These are phyloP conservation scores for Fragum whitleyi DNA, from an alignment of 2,888 invertebrate species.

Conservation along the genomic window DNA sequence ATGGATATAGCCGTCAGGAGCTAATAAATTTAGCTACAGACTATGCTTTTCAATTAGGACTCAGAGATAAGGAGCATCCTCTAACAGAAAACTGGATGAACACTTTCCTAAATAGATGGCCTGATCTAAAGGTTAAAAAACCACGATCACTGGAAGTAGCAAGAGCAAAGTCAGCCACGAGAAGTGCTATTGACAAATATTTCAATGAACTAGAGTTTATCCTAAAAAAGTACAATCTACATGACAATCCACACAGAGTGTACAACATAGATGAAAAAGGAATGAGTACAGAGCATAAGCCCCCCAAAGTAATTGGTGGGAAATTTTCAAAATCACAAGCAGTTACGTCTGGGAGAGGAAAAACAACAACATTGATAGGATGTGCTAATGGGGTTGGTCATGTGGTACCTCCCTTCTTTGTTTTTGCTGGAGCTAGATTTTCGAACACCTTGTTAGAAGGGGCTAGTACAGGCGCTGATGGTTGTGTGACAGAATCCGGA, in stretches of 20 bases:
- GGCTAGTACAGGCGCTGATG: constrained; percentile 34
- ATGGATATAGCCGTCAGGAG: constrained; percentile 30
- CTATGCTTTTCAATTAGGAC: constrained; percentile 9
- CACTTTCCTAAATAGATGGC: neutral
- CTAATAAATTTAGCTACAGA: constrained; percentile 26
- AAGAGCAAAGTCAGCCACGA: constrained; percentile 38
- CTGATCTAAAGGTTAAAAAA: constrained; percentile 3
- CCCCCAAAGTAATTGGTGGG: constrained; percentile 36
- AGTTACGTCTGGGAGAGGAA: constrained; percentile 37
- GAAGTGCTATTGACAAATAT: constrained; percentile 32
- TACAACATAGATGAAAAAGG: constrained; percentile 54
- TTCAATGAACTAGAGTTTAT: constrained; percentile 36
- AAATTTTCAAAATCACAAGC: constrained; percentile 34
- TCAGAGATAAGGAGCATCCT: neutral
- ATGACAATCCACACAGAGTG: constrained; percentile 38
- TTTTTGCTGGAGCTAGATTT: constrained; percentile 37
- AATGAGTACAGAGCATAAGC: constrained; percentile 32
- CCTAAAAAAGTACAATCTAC: constrained; percentile 37
- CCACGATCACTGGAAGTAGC: neutral
- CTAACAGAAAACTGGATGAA: neutral
- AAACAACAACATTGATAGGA: constrained; percentile 35
- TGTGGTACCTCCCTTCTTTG: constrained; percentile 39
- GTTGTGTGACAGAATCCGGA: constrained; percentile 27
- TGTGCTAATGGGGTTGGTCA: constrained; percentile 40
- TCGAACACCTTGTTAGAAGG: constrained; percentile 35